Evolutionary conservation across 2,888 invertebrate genomes (phyloP).

Genomic region (Dichetophora obliterata): DNA sequence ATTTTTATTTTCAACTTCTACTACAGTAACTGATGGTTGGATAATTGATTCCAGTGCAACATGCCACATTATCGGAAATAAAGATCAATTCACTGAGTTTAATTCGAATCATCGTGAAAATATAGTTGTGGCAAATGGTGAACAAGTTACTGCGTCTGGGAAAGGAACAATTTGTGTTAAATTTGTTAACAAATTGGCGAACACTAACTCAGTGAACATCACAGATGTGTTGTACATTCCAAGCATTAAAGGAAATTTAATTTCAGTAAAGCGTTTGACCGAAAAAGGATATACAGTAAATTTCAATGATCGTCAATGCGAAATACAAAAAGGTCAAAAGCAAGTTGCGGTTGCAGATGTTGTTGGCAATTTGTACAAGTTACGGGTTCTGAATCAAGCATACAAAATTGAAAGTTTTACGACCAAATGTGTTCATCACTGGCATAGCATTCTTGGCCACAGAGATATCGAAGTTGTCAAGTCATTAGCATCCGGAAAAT

Average conservation of each 20-base stretch:
- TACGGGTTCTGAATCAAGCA: no score
- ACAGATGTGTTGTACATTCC: background rate
- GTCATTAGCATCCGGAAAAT: no score
- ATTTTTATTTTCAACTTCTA: conserved; percentile 20
- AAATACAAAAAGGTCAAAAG: no score
- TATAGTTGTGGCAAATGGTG: conserved; percentile 28
- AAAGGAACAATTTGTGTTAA: background rate
- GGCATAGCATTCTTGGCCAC: no score
- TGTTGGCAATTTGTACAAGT: no score
- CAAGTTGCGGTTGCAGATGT: no score
- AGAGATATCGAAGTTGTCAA: no score
- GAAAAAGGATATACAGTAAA: background rate
- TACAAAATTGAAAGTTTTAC: no score
- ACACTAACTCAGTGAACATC: background rate
- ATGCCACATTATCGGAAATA: conserved; percentile 24
- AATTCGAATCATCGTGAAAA: background rate
- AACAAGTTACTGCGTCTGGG: background rate
- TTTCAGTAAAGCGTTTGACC: background rate
- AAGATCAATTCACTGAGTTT: conserved; percentile 20
- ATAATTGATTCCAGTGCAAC: conserved; percentile 40
- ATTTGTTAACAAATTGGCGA: background rate
- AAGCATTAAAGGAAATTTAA: background rate
- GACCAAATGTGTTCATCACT: no score
- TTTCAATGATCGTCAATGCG: no score
- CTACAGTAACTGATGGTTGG: conserved; percentile 6